Conservation (phyloP, 2,888 invertebrate species). For the Odontocerum albicorne region DNA sequence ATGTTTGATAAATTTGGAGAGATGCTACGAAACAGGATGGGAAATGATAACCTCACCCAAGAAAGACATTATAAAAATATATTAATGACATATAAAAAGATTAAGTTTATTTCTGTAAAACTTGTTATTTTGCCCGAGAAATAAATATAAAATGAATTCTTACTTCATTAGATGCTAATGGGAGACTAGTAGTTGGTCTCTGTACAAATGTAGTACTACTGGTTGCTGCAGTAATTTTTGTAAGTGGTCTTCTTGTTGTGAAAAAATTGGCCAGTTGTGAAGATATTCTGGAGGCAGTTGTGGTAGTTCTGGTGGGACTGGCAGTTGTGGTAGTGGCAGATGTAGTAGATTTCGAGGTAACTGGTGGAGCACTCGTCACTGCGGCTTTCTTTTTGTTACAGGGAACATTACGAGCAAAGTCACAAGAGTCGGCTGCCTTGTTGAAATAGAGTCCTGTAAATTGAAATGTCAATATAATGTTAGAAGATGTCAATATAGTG, state of each 20-base stretch:
- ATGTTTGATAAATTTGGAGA: too few species aligned
- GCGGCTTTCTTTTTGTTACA: constrained; percentile 67
- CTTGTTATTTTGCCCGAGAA: too few species aligned
- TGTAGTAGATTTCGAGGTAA: constrained; percentile 56
- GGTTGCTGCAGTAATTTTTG: constrained; percentile 47
- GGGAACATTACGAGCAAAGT: constrained; percentile 85
- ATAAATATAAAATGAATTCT: not conserved
- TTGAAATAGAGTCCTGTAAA: constrained; percentile 81
- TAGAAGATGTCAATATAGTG: too few species aligned
- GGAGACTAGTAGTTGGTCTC: constrained; percentile 40
- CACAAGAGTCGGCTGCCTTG: constrained; percentile 89
- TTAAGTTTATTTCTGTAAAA: too few species aligned
- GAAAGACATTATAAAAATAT: too few species aligned
- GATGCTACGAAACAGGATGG: too few species aligned
- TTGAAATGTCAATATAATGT: too few species aligned
- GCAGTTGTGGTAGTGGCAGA: constrained; percentile 50
- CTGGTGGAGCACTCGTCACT: constrained; percentile 49
- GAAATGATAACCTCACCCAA: too few species aligned
- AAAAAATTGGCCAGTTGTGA: constrained; percentile 41
- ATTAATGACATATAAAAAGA: not conserved
- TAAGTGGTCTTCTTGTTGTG: constrained; percentile 41
- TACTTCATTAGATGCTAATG: constrained; percentile 14
- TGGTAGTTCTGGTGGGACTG: constrained; percentile 49
- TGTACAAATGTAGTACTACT: constrained; percentile 43
- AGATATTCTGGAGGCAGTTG: constrained; percentile 46